Conservation (phyloP, 2,797 vertebrate species). For the Acanthurus lineatus region DNA sequence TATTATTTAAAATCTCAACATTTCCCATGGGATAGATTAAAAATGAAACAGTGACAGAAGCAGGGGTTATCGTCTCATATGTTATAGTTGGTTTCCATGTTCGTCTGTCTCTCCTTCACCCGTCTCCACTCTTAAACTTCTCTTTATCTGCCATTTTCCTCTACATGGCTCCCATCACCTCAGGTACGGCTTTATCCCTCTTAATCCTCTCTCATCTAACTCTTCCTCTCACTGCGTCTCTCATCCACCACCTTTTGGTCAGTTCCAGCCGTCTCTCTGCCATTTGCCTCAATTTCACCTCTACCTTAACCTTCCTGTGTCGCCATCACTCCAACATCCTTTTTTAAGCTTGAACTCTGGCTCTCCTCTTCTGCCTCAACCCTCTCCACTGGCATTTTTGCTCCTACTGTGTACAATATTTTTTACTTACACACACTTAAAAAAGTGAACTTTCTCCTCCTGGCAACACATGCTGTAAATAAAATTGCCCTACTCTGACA, state of each 20-base stretch:
- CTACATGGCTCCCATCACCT: slow-evolving; percentile 29
- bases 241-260: slow-evolving; percentile 26
- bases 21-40: neutral
- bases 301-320: slow-evolving; percentile 28
- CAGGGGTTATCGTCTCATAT: neutral
- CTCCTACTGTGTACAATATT: neutral
- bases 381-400: neutral
- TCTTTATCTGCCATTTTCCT: slow-evolving; percentile 34
- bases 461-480: slow-evolving; percentile 6
- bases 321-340: slow-evolving; percentile 5
- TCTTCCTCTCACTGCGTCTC: slow-evolving; percentile 16
- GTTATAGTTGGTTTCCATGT: neutral
- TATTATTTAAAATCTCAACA: no score
- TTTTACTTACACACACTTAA: neutral
- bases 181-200: slow-evolving; percentile 54
- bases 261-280: slow-evolving; percentile 20
- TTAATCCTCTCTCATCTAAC: slow-evolving; percentile 64
- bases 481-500: slow-evolving; percentile 4
- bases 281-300: slow-evolving; percentile 48
- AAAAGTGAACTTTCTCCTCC: neutral
- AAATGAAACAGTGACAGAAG: slow-evolving; percentile 2
- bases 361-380: neutral
- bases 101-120: slow-evolving; percentile 14
- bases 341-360: slow-evolving; percentile 21
- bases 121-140: slow-evolving; percentile 7